Base-by-base conservation (phyloP, 2,888 invertebrate species). In the Megamerina dolium region DNA sequence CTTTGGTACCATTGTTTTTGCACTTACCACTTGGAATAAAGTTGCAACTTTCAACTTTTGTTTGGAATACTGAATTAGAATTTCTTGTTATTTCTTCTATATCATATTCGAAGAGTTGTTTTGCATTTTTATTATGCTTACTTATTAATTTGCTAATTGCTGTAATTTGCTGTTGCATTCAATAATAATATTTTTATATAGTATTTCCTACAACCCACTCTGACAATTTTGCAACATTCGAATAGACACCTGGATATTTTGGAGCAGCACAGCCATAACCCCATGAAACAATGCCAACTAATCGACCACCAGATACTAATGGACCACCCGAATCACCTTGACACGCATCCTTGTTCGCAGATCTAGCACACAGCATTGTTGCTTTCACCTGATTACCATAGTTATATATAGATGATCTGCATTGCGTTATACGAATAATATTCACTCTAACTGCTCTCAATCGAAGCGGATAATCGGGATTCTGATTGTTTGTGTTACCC, bases 291-390 rank as follows among this genome's bases (percentile, higher is more conserved):
- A 72, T 34, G 37, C 72, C 73, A 3, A 66, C 59, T 4, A 63
- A 55, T 41, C 56, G 5, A 4, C 45, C 43, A 3, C 51, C 31
- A 26, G 60, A 41, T 4, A 63, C 64, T 50, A 68, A 43, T 37
- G 72, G 72, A n/a, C 73, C 73, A 48, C 72, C 73, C 3, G 67
- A 69, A 44, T 72, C 71, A 45, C 71, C 70, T 51, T 68, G 68
- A 50, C 68, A 70, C 38, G 66, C 61, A 49, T 68, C 70, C 53
- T 64, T 65, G 2, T 56, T 46, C 21, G 52, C 55, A 33, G 49
- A 53, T 23, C 48, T 41, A 20, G 63, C 70, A 37, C 68, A 70
- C 5, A 63, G 48, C 64, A 68, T 71, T 14, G 57, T 54, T 0
- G 56, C 48, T 18, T 33, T 35, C 4, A 61, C 50, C 21, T 50